These are phyloP conservation scores for Nephila pilipes DNA, from an alignment of 1,140 invertebrate genomes.

Conservation along the genomic window DNA sequence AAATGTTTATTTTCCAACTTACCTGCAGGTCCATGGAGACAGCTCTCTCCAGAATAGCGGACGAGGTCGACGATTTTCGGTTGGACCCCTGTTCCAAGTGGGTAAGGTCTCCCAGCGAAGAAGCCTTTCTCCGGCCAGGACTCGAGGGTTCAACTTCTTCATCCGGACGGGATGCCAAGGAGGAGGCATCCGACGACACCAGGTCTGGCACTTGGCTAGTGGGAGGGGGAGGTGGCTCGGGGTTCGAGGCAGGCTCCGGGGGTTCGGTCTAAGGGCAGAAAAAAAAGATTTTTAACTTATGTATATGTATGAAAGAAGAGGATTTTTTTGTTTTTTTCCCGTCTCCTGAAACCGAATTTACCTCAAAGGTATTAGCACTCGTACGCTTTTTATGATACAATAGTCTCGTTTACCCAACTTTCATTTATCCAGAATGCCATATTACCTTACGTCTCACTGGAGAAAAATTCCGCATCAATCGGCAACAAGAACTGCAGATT, in stretches of 20 bases:
- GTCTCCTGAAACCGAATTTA: too few relatives aligned
- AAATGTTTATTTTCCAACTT: neutral
- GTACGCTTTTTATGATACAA: too few relatives aligned
- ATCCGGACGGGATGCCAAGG: neutral
- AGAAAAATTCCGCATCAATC: too few relatives aligned
- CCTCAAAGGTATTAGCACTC: too few relatives aligned
- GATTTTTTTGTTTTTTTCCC: too few relatives aligned
- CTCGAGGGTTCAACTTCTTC: slow-evolving; percentile 42
- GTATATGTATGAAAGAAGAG: too few relatives aligned
- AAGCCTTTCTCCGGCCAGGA: slow-evolving; percentile 85
- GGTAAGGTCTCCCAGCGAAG: slow-evolving; percentile 90
- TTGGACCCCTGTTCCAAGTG: slow-evolving; percentile 85
- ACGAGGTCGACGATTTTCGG: slow-evolving; percentile 80
- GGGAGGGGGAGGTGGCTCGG: neutral
- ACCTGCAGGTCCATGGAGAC: slow-evolving; percentile 88
- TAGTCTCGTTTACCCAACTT: too few relatives aligned
- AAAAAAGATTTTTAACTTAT: neutral
- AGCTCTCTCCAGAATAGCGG: slow-evolving; percentile 86
- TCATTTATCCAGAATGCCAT: too few relatives aligned
- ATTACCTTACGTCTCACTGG: too few relatives aligned
- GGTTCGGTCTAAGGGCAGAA: neutral
- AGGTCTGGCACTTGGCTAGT: neutral
- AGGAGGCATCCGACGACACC: slow-evolving; percentile 22
- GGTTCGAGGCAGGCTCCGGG: neutral
- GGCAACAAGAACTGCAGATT: too few relatives aligned